Evolutionary conservation across 2,888 invertebrate species (phyloP).

Genomic region (Macrophya annulata): DNA sequence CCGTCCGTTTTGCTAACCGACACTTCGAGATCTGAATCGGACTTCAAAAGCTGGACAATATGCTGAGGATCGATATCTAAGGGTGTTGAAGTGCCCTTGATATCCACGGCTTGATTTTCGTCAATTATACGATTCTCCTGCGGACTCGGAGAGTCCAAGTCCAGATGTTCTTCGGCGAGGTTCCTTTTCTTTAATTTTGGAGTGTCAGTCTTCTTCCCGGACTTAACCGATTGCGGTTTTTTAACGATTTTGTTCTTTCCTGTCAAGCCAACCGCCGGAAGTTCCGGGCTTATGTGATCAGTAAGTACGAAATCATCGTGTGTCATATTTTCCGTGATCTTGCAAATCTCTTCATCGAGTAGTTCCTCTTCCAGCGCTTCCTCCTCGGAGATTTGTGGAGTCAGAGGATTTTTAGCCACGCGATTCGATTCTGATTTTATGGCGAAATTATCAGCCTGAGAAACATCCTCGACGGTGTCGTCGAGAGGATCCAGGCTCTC

Average conservation of each 20-base stretch:
- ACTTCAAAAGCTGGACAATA: neutral
- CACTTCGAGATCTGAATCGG: neutral
- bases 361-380: slow-evolving; percentile 75
- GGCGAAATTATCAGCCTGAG: neutral
- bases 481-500: slow-evolving; percentile 30
- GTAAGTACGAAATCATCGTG: slow-evolving; percentile 77
- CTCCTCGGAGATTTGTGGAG: slow-evolving; percentile 58
- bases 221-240: slow-evolving; percentile 55
- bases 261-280: slow-evolving; percentile 65
- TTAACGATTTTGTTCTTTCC: slow-evolving; percentile 6
- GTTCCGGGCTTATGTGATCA: slow-evolving; percentile 73
- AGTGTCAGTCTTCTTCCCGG: slow-evolving; percentile 35
- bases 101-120: neutral
- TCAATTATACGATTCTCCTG: neutral
- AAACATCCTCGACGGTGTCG: neutral
- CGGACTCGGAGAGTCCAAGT: slow-evolving; percentile 63
- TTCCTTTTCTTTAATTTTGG: slow-evolving; percentile 68
- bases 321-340: slow-evolving; percentile 78
- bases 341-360: slow-evolving; percentile 77
- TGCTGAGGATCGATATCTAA: neutral
- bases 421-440: slow-evolving; percentile 10
- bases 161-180: slow-evolving; percentile 71
- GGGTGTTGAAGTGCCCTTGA: neutral
- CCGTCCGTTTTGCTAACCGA: neutral
- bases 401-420: slow-evolving; percentile 4